A percentile compares a stretch with the other conserved stretches of the same genome.
Conservation (phyloP, 2,113 vertebrate species). For the Bambusicola thoracicus region DNA sequence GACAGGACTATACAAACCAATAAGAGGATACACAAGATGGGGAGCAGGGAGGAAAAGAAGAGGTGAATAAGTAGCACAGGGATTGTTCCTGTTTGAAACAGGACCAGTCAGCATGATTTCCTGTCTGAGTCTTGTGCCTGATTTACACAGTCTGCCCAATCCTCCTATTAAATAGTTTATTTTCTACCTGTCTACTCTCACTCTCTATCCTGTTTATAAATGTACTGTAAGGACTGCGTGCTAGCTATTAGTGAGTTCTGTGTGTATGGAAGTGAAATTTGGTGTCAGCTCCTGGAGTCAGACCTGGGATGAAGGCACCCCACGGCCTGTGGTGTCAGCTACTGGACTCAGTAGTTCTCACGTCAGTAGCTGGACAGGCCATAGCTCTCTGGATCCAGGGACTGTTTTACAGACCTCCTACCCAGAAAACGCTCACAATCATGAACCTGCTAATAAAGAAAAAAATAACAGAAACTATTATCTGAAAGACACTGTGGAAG, state of each 20-base stretch:
- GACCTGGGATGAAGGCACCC: neutral
- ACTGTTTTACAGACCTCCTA: neutral
- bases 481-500: neutral
- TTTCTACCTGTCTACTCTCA: neutral
- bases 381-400: too few relatives aligned
- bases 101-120: accelerated
- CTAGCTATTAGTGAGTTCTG: neutral
- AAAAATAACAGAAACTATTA: neutral
- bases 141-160: neutral
- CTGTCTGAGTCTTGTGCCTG: neutral
- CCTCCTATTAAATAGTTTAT: neutral
- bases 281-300: neutral
- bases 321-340: neutral
- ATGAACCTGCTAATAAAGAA: neutral
- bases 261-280: neutral
- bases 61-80: neutral
- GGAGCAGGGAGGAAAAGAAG: neutral
- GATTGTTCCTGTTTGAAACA: neutral
- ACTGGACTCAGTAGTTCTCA: neutral
- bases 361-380: too few relatives aligned
- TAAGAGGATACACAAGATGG: neutral
- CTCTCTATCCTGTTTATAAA: accelerated
- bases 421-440: neutral
- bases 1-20: neutral
- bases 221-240: neutral